Evolutionary conservation across 2,888 invertebrate species (phyloP), one percentile per base, ranked within the genome.

Genomic region (Laothoe populi): DNA sequence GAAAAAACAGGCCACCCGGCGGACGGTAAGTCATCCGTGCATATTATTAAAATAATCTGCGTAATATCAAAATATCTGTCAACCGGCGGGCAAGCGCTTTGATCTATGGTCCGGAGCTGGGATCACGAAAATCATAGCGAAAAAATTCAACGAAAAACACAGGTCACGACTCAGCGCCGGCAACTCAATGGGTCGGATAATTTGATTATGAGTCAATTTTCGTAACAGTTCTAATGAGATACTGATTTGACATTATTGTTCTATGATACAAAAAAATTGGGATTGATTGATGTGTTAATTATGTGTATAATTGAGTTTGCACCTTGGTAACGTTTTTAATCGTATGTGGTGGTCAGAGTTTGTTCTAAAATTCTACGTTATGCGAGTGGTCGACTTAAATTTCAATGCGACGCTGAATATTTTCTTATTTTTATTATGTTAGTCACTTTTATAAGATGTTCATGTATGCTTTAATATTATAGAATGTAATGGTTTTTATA

Each of bases 51-150:
- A 81, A 84, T 87, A 85, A 88, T 89, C 83, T 83, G 84, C 81
- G 75, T 84, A 84, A 81, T 89, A 90, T 88, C 86, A 87, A 86
- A 88, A 89, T 90, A 88, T 87, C 84, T 88, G 90, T 91, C 90
- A 88, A 86, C 82, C 74, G 75, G 77, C 88, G 87, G 87, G 79
- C 64, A 70, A 74, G 71, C 70, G 75, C 85, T 90, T 90, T 91
- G 87, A 91, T 90, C 83, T 88, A 77, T 70, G 71, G 72, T 65
- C 57, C 59, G 60, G 62, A 64, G 63, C 63, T 65, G 59, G 57
- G 64, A 65, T 68, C 66, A 67, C 68, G 66, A 73, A 75, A 74
- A 72, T 69, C 68, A 26, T 61, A 64, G 53, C 61, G 64, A 69
- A 71, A 61, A 64, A 64, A 61, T 61, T 24, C 16, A 26, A 49